Conservation (phyloP, 1,140 invertebrate species). For the Bombus polaris region DNA sequence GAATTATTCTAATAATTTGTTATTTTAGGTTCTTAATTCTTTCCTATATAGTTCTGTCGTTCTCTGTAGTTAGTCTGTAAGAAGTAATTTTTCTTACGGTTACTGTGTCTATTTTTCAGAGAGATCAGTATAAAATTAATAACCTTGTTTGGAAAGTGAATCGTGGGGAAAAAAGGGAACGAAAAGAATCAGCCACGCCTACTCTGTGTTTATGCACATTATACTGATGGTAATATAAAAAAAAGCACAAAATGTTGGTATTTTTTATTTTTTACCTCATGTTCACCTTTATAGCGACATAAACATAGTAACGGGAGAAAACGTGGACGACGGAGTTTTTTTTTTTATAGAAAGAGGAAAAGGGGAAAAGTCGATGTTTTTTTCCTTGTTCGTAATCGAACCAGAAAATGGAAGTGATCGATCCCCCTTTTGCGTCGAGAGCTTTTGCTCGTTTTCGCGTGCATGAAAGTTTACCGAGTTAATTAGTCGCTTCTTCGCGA, state of each 20-base stretch:
- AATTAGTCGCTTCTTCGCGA: slow-evolving; percentile 8
- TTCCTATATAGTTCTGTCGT: too few species aligned
- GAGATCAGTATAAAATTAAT: background rate
- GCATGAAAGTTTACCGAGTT: background rate
- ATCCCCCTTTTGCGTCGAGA: background rate
- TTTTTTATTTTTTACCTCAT: slow-evolving; percentile 13
- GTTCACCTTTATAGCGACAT: background rate
- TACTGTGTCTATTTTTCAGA: background rate
- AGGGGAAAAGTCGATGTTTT: slow-evolving; percentile 11
- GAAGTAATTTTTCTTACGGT: background rate
- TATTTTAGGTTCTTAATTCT: background rate
- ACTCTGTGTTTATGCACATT: background rate
- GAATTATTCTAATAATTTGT: background rate
- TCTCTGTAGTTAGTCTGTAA: too few species aligned
- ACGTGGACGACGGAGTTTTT: slow-evolving; percentile 27
- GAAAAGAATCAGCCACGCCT: background rate
- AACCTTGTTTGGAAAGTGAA: background rate
- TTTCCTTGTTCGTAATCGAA: slow-evolving; percentile 3
- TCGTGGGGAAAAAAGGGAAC: background rate
- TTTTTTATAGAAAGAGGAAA: background rate
- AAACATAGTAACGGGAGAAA: slow-evolving; percentile 50
- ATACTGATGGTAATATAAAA: background rate
- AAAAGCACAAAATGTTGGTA: background rate
- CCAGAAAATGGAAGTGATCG: slow-evolving; percentile 25
- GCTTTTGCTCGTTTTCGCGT: slow-evolving; percentile 23